Base-by-base conservation (phyloP, 2,888 invertebrate species). In the Phyllotreta cruciferae region DNA sequence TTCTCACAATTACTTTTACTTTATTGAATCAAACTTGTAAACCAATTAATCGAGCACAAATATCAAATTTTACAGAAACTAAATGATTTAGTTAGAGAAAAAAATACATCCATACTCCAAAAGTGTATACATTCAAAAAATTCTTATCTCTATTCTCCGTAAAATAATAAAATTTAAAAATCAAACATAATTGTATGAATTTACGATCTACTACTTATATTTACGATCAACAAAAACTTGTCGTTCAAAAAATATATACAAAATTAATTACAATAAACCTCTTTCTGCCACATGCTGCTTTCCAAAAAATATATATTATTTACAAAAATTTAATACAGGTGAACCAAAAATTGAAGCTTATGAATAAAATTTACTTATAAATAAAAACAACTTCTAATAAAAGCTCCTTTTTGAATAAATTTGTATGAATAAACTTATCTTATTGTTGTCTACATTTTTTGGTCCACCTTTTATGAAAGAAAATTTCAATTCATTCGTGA, bases 181-280 rank as follows among this genome's bases (percentile, higher is more conserved):
- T 66, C 39, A 69, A 69, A 67, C 64, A 67, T 49, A 56, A 62
- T 58, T 60, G 60, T 66, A 58, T 60, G 60, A 60, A 42, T 63
- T 50, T 62, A 63, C 64, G 58, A 61, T 47, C 62, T 62, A 62
- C 53, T 38, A 45, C 47, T 58, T 54, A 60, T 47, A 45, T 42
- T 50, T 38, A 57, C 53, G 36, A 56, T 56, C 52, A 63, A 66
- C 60, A 63, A 58, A 64, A 61, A 66, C 37, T 34, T 60, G 57
- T 65, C 44, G 44, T 57, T 62, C 62, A 62, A 62, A 56, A 49
- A 50, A 56, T 68, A 68, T 68, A 56, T 68, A 68, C 68, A 68
- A 68, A 66, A 66, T 66, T 67, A 66, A 67, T 65, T 66, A 67
- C 67, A 67, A 62, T 62, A 60, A 63, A 60, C 49, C 60, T 63